Base-by-base conservation (phyloP, 1,140 invertebrate genomes). In the Neuroterus valhalla region DNA sequence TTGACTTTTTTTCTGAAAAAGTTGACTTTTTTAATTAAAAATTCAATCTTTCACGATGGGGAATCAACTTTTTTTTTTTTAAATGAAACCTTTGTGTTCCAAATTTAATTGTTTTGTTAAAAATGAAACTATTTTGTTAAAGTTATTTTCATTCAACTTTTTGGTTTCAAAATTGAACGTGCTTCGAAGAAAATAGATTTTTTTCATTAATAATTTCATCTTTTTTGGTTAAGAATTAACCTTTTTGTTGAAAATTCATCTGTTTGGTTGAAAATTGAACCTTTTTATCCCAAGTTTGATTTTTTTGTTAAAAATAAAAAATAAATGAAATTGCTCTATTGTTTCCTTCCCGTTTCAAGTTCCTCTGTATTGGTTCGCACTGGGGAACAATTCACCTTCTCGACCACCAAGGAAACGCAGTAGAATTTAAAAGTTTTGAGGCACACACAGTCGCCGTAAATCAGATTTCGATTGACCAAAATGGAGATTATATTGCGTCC, bases 391-490 rank as follows among this genome's bases (percentile, higher is more conserved):
- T 99, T 55, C 94, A 98, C 87, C 91, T 99, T 45, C 86, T 99
- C 19, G 98, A 99, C 87, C 97, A 98, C 88, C 95, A 97, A 85
- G 98, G 98, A 0, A 97, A 99, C 55, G 92, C 90, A 19, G 91
- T 89, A 0, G 89, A 92, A 75, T 93, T 93, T 43, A 95, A 94
- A 82, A 94, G 94, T 84, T 87, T 97, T 75, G 92, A 93, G 72
- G 92, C 94, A 55, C 98, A 99, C 83, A 93, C 95, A 14, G 94
- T 97, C 8, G 94, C 96, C 46, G 96, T 99, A 0, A 99, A 98
- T 91, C 95, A 96, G 84, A 97, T 99, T 76, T 97, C 96, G 72
- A 96, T 99, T 75, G 98, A 99, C 87, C 87, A 92, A 42, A 97
- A 94, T 86, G 98, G 98, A 23, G 97, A 98, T 83, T 96, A 94